Evolutionary conservation across 2,888 invertebrate genomes (phyloP), one percentile per base, ranked within the genome.

Genomic region (Amblyjoppa proteus): DNA sequence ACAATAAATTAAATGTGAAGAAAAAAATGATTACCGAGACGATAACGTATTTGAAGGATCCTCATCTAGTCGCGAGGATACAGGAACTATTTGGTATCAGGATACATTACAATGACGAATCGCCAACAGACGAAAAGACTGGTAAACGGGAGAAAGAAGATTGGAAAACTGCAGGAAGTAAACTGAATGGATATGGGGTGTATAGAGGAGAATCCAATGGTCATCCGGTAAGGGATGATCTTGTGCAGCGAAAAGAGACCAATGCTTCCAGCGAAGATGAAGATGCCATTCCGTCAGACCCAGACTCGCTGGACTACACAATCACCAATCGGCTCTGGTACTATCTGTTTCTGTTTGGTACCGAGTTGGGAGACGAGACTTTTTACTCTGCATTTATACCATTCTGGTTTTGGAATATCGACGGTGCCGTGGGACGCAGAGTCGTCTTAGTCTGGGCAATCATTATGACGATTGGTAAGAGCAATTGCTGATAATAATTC

Each of bases 331-430:
- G 95, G 91, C 97, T 97, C 91, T 97, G 98, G 97, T 97, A 97
- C 94, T 97, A 97, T 93, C 92, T 98, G 86, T 98, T 98, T 93
- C 94, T 96, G 28, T 95, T 98, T 92, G 98, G 98, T 25, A 98
- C 98, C 0, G 97, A 97, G 85, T 94, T 99, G 41, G 98, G 98
- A 0, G 98, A 98, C 94, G 98, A 98, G 94, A 95, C 97, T 86
- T 99, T 99, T 94, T 99, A 98, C 94, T 96, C 97, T 1, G 95
- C 96, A n/a, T 98, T 98, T 92, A 98, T 98, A 91, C 98, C 98
- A 0, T 98, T 98, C 94, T 98, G 98, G 97, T 97, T 98, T 92
- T 99, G 98, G 98, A 99, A 98, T 94, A 95, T 98, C 82, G 98
- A 98, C 94, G 97, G 97, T 28, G 97, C 97, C 41, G 97, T 98